phyloP scores from a whole-genome alignment of 2,888 invertebrate genomes.

The Scaptomyza parva region DNA sequence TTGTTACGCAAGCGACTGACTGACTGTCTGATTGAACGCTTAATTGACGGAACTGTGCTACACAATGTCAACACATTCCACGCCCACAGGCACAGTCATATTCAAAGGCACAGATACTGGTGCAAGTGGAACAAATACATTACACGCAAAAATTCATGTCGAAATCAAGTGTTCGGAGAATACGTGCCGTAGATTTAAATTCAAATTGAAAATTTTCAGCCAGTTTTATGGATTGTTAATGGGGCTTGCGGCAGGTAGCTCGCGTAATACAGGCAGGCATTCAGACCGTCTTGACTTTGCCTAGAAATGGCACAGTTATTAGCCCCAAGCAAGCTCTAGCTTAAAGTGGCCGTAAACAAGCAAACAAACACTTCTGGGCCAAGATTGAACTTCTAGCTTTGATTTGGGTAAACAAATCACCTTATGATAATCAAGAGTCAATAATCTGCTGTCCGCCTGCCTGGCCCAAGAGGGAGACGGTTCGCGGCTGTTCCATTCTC shows the following conservation, averaged over 20 bases:
- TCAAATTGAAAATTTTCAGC: conserved; percentile 43
- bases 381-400: conserved; percentile 30
- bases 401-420: conserved; percentile 66
- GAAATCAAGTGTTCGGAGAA: conserved; percentile 45
- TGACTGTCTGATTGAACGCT: conserved; percentile 42
- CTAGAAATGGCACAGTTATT: conserved; percentile 69
- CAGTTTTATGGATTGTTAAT: conserved; percentile 71
- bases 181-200: conserved; percentile 62
- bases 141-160: conserved; percentile 58
- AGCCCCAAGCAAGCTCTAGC: conserved; percentile 24
- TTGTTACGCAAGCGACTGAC: conserved; percentile 55
- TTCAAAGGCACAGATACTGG: no score
- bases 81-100: conserved; percentile 48
- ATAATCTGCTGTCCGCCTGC: no score
- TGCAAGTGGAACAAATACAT: conserved; percentile 40
- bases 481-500: conserved; percentile 2
- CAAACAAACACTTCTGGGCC: conserved; percentile 60
- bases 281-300: conserved; percentile 19
- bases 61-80: conserved; percentile 53
- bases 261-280: conserved; percentile 71
- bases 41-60: conserved; percentile 77
- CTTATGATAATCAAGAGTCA: conserved; percentile 72
- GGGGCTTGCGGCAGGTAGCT: conserved; percentile 34
- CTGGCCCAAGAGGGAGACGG: conserved; percentile 24
- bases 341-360: conserved; percentile 49